A percentile compares a stretch with the other conserved stretches of the same genome.
Conservation (phyloP, 2,888 invertebrate species). For the Andrena praecox region DNA sequence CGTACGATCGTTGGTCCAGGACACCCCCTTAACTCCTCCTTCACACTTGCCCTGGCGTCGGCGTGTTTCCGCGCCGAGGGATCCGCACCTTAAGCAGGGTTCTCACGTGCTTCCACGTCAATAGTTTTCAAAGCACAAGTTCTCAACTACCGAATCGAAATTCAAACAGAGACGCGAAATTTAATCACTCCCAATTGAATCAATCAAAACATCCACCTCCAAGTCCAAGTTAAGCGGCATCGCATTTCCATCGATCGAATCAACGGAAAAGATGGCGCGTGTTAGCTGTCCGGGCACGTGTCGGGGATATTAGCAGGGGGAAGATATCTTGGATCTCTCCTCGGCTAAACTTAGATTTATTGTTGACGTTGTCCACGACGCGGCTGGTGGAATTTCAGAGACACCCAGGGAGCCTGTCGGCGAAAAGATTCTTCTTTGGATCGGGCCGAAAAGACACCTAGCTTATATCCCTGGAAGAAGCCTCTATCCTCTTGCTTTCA, state of each 20-base stretch:
- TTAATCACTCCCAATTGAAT: slow-evolving; percentile 78
- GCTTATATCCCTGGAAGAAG: too few species aligned
- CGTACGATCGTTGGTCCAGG: slow-evolving; percentile 60
- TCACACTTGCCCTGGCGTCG: background rate
- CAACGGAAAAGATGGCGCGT: slow-evolving; percentile 45
- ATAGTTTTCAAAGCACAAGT: too few species aligned
- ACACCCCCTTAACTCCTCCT: slow-evolving; percentile 38
- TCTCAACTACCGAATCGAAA: slow-evolving; percentile 14
- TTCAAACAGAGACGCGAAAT: slow-evolving; percentile 64
- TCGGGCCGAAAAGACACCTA: too few species aligned
- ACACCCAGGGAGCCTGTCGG: background rate
- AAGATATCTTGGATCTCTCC: background rate
- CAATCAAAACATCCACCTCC: slow-evolving; percentile 77
- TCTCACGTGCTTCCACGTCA: too few species aligned
- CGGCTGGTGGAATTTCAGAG: background rate
- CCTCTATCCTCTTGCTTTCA: too few species aligned
- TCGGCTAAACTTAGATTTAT: background rate
- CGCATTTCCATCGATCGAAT: slow-evolving; percentile 79
- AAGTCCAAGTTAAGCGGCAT: slow-evolving; percentile 77
- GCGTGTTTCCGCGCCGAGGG: slow-evolving; percentile 10
- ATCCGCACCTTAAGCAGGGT: too few species aligned
- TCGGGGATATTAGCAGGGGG: too few species aligned
- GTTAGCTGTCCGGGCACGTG: too few species aligned
- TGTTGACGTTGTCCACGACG: background rate
- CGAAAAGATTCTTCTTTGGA: background rate